These are phyloP conservation scores for Entelurus aequoreus DNA, from an alignment of 2,113 vertebrate species.

Conservation along the genomic window DNA sequence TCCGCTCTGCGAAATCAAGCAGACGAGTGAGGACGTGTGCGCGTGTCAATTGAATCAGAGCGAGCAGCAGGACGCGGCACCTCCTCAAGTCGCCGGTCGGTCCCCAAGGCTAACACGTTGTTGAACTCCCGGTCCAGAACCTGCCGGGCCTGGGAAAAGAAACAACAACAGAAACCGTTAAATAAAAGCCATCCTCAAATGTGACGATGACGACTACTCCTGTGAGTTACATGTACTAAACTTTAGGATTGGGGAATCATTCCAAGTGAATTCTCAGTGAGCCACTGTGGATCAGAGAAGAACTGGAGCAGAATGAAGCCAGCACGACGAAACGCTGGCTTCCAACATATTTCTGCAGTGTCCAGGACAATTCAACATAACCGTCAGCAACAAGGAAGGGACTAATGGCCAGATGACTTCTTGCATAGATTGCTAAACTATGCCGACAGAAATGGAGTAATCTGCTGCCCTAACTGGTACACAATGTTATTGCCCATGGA, in stretches of 20 bases:
- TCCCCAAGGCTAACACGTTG: slow-evolving; percentile 90
- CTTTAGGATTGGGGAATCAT: slow-evolving; percentile 5
- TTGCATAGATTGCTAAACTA: too few species aligned
- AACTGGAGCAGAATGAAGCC: slow-evolving; percentile 14
- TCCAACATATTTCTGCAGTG: slow-evolving; percentile 5
- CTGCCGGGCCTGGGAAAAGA: slow-evolving; percentile 82
- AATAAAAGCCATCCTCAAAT: slow-evolving; percentile 1
- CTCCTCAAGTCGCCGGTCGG: slow-evolving; percentile 88
- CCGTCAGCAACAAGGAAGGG: not conserved
- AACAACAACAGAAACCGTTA: not conserved
- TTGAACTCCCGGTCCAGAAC: slow-evolving; percentile 96
- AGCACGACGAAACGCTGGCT: slow-evolving; percentile 3
- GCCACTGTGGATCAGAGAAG: slow-evolving; percentile 14
- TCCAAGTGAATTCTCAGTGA: not conserved
- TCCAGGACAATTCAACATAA: not conserved
- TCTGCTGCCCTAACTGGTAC: too few species aligned
- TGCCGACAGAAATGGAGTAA: too few species aligned
- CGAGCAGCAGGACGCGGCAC: slow-evolving; percentile 59
- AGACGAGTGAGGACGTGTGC: slow-evolving; percentile 9
- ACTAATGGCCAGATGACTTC: too few species aligned
- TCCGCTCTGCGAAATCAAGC: slow-evolving; percentile 60
- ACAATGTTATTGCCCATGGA: too few species aligned
- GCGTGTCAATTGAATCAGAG: slow-evolving; percentile 19
- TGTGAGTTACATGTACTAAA: slow-evolving; percentile 10
- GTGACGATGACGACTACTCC: slow-evolving; percentile 5